These are phyloP conservation scores for Deilephila elpenor DNA, from an alignment of 2,888 invertebrate genomes.

Conservation along the genomic window DNA sequence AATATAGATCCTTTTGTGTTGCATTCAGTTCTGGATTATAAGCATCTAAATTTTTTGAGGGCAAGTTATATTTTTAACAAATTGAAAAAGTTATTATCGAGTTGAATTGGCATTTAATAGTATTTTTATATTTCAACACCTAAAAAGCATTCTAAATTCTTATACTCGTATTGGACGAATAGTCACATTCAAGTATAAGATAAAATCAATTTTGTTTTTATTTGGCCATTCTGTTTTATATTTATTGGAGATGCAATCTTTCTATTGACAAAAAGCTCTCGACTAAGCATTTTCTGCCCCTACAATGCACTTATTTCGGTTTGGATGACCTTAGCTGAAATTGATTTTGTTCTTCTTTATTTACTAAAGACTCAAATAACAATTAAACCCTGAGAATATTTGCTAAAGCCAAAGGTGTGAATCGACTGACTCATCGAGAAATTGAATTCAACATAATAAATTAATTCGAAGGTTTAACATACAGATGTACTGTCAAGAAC, in stretches of 20 bases:
- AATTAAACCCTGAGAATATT: not conserved
- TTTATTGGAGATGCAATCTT: not conserved
- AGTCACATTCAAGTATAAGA: not conserved
- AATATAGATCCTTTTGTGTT: too few species aligned
- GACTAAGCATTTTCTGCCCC: not conserved
- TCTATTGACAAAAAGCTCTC: not conserved
- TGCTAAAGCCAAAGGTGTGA: not conserved
- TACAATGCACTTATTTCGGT: not conserved
- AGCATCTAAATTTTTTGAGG: too few species aligned
- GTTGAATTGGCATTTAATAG: too few species aligned
- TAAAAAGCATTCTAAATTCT: not conserved
- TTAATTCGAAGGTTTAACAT: too few species aligned
- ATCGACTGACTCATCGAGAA: not conserved
- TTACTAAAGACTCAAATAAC: not conserved
- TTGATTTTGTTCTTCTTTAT: not conserved
- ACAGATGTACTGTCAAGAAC: too few species aligned
- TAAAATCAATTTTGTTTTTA: not conserved
- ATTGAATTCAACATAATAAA: not conserved
- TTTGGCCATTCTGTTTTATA: slow-evolving; percentile 3
- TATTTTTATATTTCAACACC: not conserved
- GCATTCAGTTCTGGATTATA: too few species aligned
- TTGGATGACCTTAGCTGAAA: not conserved
- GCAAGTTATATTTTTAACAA: too few species aligned
- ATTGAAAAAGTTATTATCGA: too few species aligned
- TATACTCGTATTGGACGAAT: not conserved